Base-by-base conservation (phyloP, 2,113 vertebrate species). In the Brachypodius melanocephalos region DNA sequence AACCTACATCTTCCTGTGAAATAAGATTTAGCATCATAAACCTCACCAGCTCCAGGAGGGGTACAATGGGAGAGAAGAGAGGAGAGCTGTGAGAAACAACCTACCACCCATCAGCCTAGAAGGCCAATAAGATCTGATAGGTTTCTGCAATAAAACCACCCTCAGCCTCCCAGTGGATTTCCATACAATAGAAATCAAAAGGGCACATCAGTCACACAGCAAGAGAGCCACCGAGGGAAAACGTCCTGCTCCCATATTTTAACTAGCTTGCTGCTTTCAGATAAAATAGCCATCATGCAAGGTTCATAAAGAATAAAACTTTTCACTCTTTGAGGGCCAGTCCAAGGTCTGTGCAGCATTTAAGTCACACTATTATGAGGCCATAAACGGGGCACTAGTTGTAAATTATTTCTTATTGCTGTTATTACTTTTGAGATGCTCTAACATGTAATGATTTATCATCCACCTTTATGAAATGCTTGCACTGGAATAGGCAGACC, bases 141-240 rank as follows among this genome's bases (percentile, higher is more conserved):
- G 43, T 86, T 96, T 95, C 74, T 84, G 90, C 86, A 82, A 72
- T 85, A 97, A 95, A 95, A 75, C 83, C 83, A 36, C 63, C 57
- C 76, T 63, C 75, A 94, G 74, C 36, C 61, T 97, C 96, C 96
- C 96, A 74, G 83, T 77, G 87, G 97, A 72, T 93, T 94, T 94
- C 81, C 79, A 58, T 83, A 45, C 81, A 86, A 17, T 36, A 62
- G 93, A 88, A 97, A 96, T 88, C 84, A 81, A 97, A 96, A 96
- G 89, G 93, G 65, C 79, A 82, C 40, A 85, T 96, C 95, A 94
- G 95, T 97, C 93, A 93, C 72, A 46, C 1, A 4, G 73, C 46
- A 54, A 32, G 84, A 93, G 90, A 67, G 52, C 78, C 72, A 66
- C 87, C 4, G 1, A 69, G 91, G 80, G 95, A 87, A 83, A 95